Conservation (phyloP, 2,113 vertebrate genomes). For the Callocephalon fimbriatum region DNA sequence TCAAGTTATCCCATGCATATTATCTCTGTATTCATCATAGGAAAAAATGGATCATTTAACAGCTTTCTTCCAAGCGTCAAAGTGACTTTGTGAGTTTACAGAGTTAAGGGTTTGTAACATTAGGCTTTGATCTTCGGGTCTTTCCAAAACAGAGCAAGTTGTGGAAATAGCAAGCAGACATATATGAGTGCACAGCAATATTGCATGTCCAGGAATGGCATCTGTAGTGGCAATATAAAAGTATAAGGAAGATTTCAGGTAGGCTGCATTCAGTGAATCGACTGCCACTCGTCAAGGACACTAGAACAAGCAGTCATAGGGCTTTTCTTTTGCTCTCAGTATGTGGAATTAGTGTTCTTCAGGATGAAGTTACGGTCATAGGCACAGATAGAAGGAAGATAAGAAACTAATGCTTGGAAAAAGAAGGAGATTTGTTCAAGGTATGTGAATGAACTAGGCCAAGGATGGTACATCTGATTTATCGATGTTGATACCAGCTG, state of each 20-base stretch:
- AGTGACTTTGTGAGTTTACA: not conserved
- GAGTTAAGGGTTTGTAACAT: not conserved
- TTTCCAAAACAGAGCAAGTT: not conserved
- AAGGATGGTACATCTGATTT: not conserved
- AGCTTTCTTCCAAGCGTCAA: not conserved
- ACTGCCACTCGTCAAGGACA: not conserved
- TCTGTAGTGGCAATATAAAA: not conserved
- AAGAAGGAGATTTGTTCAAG: not conserved
- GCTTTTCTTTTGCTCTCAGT: not conserved
- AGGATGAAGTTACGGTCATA: not conserved
- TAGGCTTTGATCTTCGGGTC: not conserved
- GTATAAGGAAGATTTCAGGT: not conserved
- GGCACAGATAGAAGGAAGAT: not conserved
- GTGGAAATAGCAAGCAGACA: not conserved
- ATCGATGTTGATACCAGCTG: not conserved
- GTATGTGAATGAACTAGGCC: not conserved
- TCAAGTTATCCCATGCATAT: not conserved
- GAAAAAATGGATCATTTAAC: not conserved
- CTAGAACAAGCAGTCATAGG: not conserved
- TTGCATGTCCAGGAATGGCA: fast-evolving
- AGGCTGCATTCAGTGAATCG: not conserved
- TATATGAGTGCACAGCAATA: not conserved
- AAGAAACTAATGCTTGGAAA: not conserved
- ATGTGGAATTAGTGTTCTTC: not conserved
- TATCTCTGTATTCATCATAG: not conserved